Evolutionary conservation across 2,888 invertebrate genomes (phyloP), one percentile per base, ranked within the genome.

Genomic region (Eupithecia inturbata): DNA sequence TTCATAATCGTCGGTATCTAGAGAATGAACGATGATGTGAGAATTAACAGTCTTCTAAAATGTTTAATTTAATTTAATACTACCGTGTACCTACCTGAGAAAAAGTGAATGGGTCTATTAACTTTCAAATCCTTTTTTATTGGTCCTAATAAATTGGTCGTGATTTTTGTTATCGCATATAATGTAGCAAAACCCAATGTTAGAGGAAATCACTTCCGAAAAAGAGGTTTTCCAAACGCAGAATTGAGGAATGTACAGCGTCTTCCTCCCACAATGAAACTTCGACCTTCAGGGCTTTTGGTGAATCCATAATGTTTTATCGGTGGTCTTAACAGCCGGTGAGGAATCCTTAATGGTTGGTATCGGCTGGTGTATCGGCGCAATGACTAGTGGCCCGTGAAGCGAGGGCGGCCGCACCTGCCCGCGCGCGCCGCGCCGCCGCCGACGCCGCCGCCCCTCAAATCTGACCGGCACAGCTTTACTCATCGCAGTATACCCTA

Each of bases 321-420:
- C 75, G 77, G 69, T 66, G 75, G 63, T 75, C 72, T 1, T 57
- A 26, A 26, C 57, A 26, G 57, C 26, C 26, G 4, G 5, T 57
- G 57, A 26, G 1, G 12, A 57, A 12, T 26, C 26, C 57, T 26
- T 57, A 57, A 53, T 5, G 26, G 5, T 22, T 3, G 10, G 12
- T 57, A 57, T 57, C 57, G 26, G 57, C 14, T 57, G 57, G 77
- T 75, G 76, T 75, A 73, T 74, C 75, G 76, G 69, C 39, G 69
- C 77, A 66, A 63, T 80, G 87, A 67, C 83, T 83, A 85, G 86
- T 89, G 91, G 88, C 82, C 89, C 91, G 89, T 89, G 86, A 82
- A 85, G 86, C 87, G 85, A 92, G 93, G 94, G 93, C 88, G 88
- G 81, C 78, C 82, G 85, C 93, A 93, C 93, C 94, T 93, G 93